Evolutionary conservation across 2,113 vertebrate species (phyloP), one percentile per base, ranked within the genome.

Genomic region (Axis porcinus): DNA sequence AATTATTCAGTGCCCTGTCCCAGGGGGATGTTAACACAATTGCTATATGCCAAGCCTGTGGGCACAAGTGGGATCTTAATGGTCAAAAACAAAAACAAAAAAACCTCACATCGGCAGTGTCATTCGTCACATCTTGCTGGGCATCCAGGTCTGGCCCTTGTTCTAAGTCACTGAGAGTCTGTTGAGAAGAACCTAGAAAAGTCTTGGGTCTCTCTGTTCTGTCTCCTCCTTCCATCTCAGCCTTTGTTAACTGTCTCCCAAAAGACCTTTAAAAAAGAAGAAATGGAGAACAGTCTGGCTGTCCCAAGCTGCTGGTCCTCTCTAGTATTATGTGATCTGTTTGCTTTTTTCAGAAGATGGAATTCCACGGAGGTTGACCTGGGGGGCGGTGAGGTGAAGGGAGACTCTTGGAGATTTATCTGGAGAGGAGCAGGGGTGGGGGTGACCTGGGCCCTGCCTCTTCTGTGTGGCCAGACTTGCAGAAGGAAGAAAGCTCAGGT

Each of bases 61-160:
- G 87, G 28, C 50, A 13, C 27, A 16, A 2, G 57, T 14, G 7
- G 83, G 85, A n/a, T 43, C 28, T 67, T 54, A 45, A 6, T 11
- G 13, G 67, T 13, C 25, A 6, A 52, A 52, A 21, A 50, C 11
- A 6, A 21, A 76, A 23, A 57, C 10, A 6, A 21, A 55, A 11
- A 11, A 76, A 6, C 23, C 55, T 28, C n/a, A 2, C 15, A 0
- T 10, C 16, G 15, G n/a, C 28, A 4, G 36, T 0, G 4, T 11
- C 19, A 21, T 6, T 70, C 52, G 11, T 85, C 67, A 33, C 5
- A 16, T 0, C 36, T 40, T 23, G 27, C 67, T 5, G 43, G 55
- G 83, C 0, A 0, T 6, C 58, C 40, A 6, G 33, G 25, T 5
- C 79, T 4, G 23, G 9, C 55, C 12, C 60, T 52, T 1, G 40